Base-by-base conservation (phyloP, 2,888 invertebrate species). In the Drosophila mayaguana region DNA sequence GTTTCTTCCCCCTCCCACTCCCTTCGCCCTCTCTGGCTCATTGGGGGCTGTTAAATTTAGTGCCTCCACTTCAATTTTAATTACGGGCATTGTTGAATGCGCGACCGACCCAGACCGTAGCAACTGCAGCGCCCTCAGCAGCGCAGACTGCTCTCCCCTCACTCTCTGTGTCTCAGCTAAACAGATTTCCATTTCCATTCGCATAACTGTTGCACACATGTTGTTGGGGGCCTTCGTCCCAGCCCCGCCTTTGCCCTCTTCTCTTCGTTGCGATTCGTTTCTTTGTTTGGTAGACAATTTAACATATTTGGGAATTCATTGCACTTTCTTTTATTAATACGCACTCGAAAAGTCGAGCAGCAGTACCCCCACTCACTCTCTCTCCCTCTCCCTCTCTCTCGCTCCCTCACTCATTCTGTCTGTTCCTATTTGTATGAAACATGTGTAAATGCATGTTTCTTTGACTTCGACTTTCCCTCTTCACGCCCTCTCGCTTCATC, bases 301-400 rank as follows among this genome's bases (percentile, higher is more conserved):
- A 90, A 87, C 89, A 87, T 87, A 90, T 90, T 87, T 87, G 86
- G 89, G 90, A 87, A 87, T 87, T 87, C 86, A 87, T 87, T 87
- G 86, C 86, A 87, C 86, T 87, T 87, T 87, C 89, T 86, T 86
- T 86, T 86, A 86, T 85, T 85, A 85, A 89, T 86, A 86, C 90
- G 85, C 89, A 83, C 83, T 76, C 76, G 57, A 61, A 54, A 63
- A 72, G 81, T 75, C 66, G 55, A 56, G 55, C 65, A 75, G 69
- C 69, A 75, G 65, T 73, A 64, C 78, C 68, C 62, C 62, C 46
- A 46, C 46, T 25, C 25, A 51, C 70, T 20, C 70, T 20, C 50
- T 11, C 46, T 18, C 53, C 1, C 63, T 11, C 51, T 20, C 32
- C 34, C 28, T 25, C 66, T n/a, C 43, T 9, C 25, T 36, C 25